Conservation (phyloP, 2,797 vertebrate species). For the Gila robusta region DNA sequence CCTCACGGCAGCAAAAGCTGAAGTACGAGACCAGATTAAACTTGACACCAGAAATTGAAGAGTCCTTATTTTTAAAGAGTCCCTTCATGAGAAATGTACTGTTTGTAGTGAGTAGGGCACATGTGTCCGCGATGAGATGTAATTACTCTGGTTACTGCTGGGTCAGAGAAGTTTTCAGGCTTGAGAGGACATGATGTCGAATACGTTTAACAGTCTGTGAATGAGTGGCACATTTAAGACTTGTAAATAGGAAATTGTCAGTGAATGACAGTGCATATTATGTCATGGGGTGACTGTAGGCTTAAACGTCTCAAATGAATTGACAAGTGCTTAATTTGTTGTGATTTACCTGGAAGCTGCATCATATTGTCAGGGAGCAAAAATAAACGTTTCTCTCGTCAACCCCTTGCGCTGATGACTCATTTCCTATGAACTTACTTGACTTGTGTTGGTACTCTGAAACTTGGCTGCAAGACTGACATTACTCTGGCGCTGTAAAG, state of each 20-base stretch:
- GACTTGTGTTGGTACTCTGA: constrained; percentile 28
- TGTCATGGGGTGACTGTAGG: constrained; percentile 54
- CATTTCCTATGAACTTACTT: constrained; percentile 52
- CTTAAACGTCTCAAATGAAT: constrained; percentile 39
- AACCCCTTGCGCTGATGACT: constrained; percentile 24
- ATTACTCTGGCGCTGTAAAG: constrained; percentile 14
- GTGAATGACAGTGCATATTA: constrained; percentile 60
- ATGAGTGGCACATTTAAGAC: constrained; percentile 48
- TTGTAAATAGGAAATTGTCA: constrained; percentile 48
- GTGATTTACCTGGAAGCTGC: constrained; percentile 60
- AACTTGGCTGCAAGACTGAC: constrained; percentile 35
- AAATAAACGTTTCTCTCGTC: constrained; percentile 47
- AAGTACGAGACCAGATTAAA: background rate
- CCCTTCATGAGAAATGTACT: background rate
- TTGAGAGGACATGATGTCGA: constrained; percentile 38
- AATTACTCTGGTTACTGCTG: constrained; percentile 22
- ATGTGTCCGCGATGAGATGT: constrained; percentile 13
- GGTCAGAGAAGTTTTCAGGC: constrained; percentile 43
- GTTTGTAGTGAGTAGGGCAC: constrained; percentile 13
- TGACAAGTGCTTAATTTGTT: constrained; percentile 59
- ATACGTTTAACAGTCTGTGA: constrained; percentile 38
- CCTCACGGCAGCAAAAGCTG: background rate
- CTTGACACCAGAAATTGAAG: background rate
- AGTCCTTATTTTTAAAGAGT: background rate
- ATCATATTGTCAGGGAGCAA: constrained; percentile 45